These are phyloP conservation scores for Glaucopsyche alexis DNA, from an alignment of 2,888 invertebrate species.

Conservation along the genomic window DNA sequence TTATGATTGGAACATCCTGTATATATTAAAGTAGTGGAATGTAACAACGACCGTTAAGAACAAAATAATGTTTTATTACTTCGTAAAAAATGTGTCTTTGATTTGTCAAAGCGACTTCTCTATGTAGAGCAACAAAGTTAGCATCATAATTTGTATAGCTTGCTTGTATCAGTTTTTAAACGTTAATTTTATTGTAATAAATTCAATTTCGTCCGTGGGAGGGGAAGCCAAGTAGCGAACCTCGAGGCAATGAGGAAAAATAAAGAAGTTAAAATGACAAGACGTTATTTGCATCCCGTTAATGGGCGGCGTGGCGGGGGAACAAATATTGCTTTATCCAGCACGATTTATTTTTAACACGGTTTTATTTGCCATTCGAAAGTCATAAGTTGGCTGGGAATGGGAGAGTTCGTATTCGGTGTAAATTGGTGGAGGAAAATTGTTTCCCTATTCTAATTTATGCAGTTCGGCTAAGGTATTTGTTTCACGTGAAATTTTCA, in stretches of 20 bases:
- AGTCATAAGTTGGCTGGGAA: slow-evolving; percentile 64
- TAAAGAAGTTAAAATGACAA: slow-evolving; percentile 79
- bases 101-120: neutral
- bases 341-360: slow-evolving; percentile 77
- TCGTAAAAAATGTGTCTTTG: neutral
- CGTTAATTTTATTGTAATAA: slow-evolving; percentile 38
- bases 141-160: neutral
- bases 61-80: neutral
- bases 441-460: neutral
- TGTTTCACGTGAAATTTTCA: neutral
- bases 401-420: neutral
- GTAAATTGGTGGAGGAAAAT: slow-evolving; percentile 7
- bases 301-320: slow-evolving; percentile 75
- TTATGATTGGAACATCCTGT: slow-evolving; percentile 9
- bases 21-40: slow-evolving; percentile 27
- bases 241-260: slow-evolving; percentile 64
- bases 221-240: slow-evolving; percentile 53
- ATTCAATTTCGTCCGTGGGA: slow-evolving; percentile 53
- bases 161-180: slow-evolving; percentile 20
- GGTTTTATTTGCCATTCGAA: slow-evolving; percentile 71
- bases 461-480: no score
- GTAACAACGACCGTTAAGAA: neutral
- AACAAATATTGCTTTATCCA: slow-evolving; percentile 80
- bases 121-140: neutral
- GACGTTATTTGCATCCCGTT: slow-evolving; percentile 79